Evolutionary conservation across 2,113 vertebrate species (phyloP).

Genomic region (Gracilinanus agilis): DNA sequence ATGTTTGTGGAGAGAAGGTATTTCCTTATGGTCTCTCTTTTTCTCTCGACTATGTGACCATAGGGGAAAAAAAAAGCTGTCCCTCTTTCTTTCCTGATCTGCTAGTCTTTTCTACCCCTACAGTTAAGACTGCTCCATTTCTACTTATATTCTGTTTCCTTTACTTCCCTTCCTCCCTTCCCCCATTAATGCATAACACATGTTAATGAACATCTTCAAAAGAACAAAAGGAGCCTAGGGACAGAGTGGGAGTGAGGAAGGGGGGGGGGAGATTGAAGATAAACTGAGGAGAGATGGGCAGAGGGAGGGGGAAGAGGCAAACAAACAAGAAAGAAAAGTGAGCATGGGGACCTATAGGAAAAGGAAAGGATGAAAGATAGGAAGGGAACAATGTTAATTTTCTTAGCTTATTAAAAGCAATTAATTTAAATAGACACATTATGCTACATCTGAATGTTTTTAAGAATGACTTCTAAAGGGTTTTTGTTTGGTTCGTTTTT

Average conservation of each 20-base stretch:
- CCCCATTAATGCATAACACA: conserved; percentile 7
- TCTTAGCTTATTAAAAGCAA: neutral
- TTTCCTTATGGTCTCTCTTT: neutral
- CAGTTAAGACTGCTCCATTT: neutral
- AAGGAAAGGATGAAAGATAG: neutral
- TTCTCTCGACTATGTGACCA: neutral
- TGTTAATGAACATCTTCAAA: conserved; percentile 35
- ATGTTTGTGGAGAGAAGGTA: neutral
- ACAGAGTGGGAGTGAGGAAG: neutral
- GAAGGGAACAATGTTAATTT: neutral
- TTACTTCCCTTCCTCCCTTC: neutral
- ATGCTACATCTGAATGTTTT: neutral
- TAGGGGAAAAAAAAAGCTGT: neutral
- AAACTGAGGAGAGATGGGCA: neutral
- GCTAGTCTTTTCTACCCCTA: neutral
- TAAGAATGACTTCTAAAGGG: neutral
- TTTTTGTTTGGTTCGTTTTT: neutral
- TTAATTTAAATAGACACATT: neutral
- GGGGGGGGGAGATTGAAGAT: too few species aligned
- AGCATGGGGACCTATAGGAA: neutral
- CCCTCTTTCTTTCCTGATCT: neutral
- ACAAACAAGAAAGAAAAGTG: neutral
- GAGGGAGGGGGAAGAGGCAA: neutral
- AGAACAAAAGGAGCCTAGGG: conserved; percentile 23
- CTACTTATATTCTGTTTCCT: neutral